phyloP scores from a whole-genome alignment of 2,113 vertebrate species.

The Triplophysa tibetana region DNA sequence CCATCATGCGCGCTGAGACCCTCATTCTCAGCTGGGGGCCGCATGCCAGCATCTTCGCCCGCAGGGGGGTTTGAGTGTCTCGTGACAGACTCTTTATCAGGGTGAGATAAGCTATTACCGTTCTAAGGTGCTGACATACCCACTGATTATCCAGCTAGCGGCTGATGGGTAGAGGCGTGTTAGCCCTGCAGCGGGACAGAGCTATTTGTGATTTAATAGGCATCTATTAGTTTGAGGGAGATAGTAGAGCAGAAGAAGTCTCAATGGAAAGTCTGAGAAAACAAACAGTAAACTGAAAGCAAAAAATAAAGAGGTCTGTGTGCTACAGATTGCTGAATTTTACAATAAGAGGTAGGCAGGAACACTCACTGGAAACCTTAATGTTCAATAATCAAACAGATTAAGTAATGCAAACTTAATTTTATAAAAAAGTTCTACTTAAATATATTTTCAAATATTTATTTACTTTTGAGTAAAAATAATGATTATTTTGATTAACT shows the following conservation, averaged over 20 bases:
- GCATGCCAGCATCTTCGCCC: not conserved
- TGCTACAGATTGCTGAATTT: not conserved
- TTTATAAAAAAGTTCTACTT: too few species aligned
- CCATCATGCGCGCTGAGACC: not conserved
- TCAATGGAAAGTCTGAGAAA: not conserved
- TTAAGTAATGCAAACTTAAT: too few species aligned
- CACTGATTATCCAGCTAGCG: conserved; percentile 22
- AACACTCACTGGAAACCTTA: too few species aligned
- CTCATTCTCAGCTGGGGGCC: not conserved
- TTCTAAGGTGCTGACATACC: conserved; percentile 25
- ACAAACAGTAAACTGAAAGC: not conserved
- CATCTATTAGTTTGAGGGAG: not conserved
- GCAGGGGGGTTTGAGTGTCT: not conserved
- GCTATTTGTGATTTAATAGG: conserved; percentile 1
- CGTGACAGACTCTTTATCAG: conserved; percentile 28
- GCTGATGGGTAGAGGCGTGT: conserved; percentile 1
- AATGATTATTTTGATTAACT: too few species aligned
- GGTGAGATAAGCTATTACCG: conserved; percentile 30
- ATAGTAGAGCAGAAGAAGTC: not conserved
- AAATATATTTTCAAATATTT: too few species aligned
- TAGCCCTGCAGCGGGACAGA: not conserved
- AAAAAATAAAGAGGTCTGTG: not conserved
- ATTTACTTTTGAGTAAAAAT: too few species aligned
- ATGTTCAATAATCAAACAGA: too few species aligned
- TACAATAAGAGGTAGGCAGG: too few species aligned